Conservation (phyloP, 2,797 vertebrate genomes). For the Oreonectes daqikongensis region DNA sequence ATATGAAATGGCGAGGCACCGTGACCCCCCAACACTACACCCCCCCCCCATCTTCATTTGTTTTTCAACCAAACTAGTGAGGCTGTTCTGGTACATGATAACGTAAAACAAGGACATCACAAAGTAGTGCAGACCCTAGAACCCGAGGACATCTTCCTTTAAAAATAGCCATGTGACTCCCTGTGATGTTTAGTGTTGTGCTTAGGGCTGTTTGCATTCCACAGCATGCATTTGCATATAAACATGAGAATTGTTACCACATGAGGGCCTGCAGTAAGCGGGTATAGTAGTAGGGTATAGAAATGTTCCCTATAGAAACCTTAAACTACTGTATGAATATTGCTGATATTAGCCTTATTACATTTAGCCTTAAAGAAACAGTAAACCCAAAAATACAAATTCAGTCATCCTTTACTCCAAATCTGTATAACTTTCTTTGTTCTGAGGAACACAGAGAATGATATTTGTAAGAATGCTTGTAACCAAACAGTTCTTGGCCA, state of each 20-base stretch:
- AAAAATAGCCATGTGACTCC: slow-evolving; percentile 45
- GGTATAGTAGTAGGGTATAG: neutral
- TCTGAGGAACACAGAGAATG: too few relatives aligned
- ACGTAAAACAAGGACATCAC: slow-evolving; percentile 9
- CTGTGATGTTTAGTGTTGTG: slow-evolving; percentile 33
- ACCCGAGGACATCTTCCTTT: slow-evolving; percentile 38
- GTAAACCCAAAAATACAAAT: too few relatives aligned
- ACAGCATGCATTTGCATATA: slow-evolving; percentile 42
- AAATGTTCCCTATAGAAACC: slow-evolving; percentile 10
- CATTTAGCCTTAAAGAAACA: too few relatives aligned
- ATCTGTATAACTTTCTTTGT: too few relatives aligned
- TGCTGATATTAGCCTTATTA: neutral
- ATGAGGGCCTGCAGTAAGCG: slow-evolving; percentile 4
- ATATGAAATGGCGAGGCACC: neutral
- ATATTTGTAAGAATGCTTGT: too few relatives aligned
- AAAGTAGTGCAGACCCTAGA: slow-evolving; percentile 7
- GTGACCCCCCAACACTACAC: too few relatives aligned
- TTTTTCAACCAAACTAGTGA: neutral
- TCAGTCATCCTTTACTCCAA: too few relatives aligned
- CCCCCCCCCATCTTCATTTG: neutral
- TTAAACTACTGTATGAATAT: neutral
- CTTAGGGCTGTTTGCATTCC: slow-evolving; percentile 34
- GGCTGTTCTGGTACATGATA: neutral
- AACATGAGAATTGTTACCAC: slow-evolving; percentile 28
- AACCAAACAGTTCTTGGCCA: too few relatives aligned